Evolutionary conservation across 2,888 invertebrate genomes (phyloP).

Genomic region (Nephrotoma flavescens): DNA sequence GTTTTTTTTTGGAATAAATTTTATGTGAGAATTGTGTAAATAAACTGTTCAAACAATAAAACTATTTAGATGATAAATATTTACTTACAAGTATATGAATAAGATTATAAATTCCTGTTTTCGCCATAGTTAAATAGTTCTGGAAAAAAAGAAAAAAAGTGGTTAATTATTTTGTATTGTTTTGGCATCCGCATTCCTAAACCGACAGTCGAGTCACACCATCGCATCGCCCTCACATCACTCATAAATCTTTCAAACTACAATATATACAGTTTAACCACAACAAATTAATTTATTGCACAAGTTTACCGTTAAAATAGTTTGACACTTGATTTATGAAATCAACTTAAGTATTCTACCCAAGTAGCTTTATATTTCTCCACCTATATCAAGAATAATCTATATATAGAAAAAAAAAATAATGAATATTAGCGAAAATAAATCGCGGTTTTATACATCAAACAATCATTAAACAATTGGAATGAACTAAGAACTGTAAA

Average conservation of each 20-base stretch:
- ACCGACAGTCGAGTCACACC: background rate
- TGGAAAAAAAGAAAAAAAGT: background rate
- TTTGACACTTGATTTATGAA: background rate
- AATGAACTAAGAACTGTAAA: background rate
- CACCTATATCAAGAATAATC: no score
- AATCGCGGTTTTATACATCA: background rate
- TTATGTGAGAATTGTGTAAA: background rate
- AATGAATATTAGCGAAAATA: background rate
- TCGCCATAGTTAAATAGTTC: background rate
- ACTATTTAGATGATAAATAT: background rate
- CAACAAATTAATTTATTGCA: background rate
- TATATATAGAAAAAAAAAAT: background rate
- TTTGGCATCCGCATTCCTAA: background rate
- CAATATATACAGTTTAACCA: background rate
- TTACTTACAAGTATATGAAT: background rate
- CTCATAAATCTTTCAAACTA: background rate
- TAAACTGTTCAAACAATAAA: background rate
- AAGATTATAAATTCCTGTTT: background rate
- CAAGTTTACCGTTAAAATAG: background rate
- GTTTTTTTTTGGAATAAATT: background rate
- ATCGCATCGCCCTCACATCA: background rate
- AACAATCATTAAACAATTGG: background rate
- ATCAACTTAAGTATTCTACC: background rate
- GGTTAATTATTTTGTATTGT: background rate
- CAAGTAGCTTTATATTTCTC: background rate